Percentiles rank a stretch among this genome's conserved stretches.
These are phyloP conservation scores for Philereme vetulata DNA, from an alignment of 2,888 invertebrate genomes.

Conservation along the genomic window DNA sequence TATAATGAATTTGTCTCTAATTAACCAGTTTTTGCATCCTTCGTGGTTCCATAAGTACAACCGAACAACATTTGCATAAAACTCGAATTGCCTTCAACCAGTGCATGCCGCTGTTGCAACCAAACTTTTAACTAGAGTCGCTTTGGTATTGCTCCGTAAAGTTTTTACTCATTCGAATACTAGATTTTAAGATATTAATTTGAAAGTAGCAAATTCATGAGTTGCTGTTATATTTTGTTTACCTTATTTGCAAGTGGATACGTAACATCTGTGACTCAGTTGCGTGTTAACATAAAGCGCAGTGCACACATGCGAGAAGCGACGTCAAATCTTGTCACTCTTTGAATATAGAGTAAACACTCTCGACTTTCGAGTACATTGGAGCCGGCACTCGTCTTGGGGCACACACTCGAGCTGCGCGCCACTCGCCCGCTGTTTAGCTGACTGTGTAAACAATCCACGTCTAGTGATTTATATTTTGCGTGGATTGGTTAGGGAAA, in stretches of 20 bases:
- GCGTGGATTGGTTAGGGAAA: conserved; percentile 31
- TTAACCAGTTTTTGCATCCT: conserved; percentile 35
- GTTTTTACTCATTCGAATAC: conserved; percentile 35
- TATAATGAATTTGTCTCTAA: not conserved
- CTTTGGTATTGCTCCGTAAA: conserved; percentile 42
- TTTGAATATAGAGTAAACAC: conserved; percentile 73
- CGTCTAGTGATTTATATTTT: conserved; percentile 52
- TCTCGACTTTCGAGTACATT: conserved; percentile 61
- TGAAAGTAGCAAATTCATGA: conserved; percentile 13
- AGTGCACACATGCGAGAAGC: conserved; percentile 45
- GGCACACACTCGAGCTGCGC: conserved; percentile 54
- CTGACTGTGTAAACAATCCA: conserved; percentile 68
- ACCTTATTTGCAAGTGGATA: conserved; percentile 26
- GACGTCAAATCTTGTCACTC: conserved; percentile 65
- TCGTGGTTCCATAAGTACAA: conserved; percentile 24
- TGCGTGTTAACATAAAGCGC: conserved; percentile 43
- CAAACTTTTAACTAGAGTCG: conserved; percentile 58
- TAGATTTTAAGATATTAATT: conserved; percentile 21
- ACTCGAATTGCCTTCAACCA: conserved; percentile 62
- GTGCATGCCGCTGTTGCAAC: conserved; percentile 52
- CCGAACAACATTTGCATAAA: conserved; percentile 62
- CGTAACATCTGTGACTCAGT: conserved; percentile 35
- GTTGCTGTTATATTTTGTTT: conserved; percentile 13
- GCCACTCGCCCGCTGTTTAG: conserved; percentile 67
- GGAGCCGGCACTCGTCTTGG: conserved; percentile 66